A percentile compares a stretch with the other conserved stretches of the same genome.
phyloP scores from a whole-genome alignment of 2,797 vertebrate species.

The Babyrousa celebensis region DNA sequence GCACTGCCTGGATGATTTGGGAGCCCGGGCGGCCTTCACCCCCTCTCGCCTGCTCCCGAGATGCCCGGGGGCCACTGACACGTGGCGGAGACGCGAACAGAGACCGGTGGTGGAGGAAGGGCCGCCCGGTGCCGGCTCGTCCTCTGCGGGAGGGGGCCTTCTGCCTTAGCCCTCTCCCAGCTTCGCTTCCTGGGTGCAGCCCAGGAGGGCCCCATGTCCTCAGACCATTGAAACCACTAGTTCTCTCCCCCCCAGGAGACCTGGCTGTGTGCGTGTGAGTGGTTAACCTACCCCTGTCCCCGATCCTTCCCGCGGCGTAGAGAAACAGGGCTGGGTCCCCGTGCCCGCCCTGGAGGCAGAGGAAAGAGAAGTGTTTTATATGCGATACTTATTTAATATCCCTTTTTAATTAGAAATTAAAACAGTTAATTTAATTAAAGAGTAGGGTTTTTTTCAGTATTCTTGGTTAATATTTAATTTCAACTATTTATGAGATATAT shows the following conservation, averaged over 20 bases:
- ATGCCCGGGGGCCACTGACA: constrained; percentile 88
- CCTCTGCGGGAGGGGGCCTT: neutral
- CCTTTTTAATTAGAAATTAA: constrained; percentile 94
- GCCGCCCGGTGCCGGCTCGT: neutral
- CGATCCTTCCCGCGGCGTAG: constrained; percentile 71
- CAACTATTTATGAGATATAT: constrained; percentile 96
- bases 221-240: constrained; percentile 87
- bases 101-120: constrained; percentile 73
- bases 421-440: constrained; percentile 94
- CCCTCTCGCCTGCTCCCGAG: constrained; percentile 86
- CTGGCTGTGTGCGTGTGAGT: constrained; percentile 89
- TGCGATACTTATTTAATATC: constrained; percentile 93
- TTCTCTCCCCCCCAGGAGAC: constrained; percentile 78
- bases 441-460: constrained; percentile 97
- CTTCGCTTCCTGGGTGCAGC: constrained; percentile 6
- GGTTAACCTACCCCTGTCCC: constrained; percentile 84
- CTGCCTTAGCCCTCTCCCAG: neutral
- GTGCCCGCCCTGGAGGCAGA: constrained; percentile 83
- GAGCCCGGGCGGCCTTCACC: constrained; percentile 66
- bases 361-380: constrained; percentile 93
- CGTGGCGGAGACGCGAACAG: constrained; percentile 89
- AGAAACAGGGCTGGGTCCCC: constrained; percentile 77
- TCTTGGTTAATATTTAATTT: constrained; percentile 99
- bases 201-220: constrained; percentile 65
- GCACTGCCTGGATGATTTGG: constrained; percentile 72